A percentile compares a stretch with the other conserved stretches of the same genome.
Evolutionary conservation across 1,140 invertebrate genomes (phyloP).

Genomic region (Archegozetes longisetosus): DNA sequence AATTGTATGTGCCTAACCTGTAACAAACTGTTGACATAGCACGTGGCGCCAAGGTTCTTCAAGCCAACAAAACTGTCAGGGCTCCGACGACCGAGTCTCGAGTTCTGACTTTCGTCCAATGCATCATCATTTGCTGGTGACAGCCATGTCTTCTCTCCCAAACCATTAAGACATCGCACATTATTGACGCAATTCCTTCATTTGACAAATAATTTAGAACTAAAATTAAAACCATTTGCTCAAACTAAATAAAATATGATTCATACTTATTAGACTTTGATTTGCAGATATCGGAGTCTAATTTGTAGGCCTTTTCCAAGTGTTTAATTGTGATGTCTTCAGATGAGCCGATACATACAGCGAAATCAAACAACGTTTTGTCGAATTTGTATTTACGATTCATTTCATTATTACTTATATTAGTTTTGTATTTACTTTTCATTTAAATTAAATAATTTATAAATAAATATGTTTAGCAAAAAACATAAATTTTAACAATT

Average conservation of each 20-base stretch:
- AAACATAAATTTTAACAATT: too few relatives aligned
- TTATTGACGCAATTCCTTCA: slow-evolving; percentile 46
- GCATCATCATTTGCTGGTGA: slow-evolving; percentile 23
- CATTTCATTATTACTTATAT: too few relatives aligned
- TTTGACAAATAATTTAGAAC: too few relatives aligned
- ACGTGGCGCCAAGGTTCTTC: slow-evolving; percentile 53
- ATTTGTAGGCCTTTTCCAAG: background rate
- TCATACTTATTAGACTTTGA: slow-evolving; percentile 6
- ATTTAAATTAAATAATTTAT: too few relatives aligned
- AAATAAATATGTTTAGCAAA: too few relatives aligned
- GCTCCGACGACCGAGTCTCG: slow-evolving; percentile 31
- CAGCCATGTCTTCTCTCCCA: slow-evolving; percentile 41
- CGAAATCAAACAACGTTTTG: background rate
- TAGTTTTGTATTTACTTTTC: too few relatives aligned
- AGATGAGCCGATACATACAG: background rate
- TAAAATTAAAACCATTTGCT: too few relatives aligned
- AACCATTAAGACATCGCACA: slow-evolving; percentile 45
- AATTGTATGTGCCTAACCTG: slow-evolving; percentile 37
- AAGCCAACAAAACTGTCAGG: slow-evolving; percentile 39
- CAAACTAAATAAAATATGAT: too few relatives aligned
- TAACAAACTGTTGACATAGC: slow-evolving; percentile 53
- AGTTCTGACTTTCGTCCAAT: slow-evolving; percentile 31
- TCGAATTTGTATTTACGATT: background rate
- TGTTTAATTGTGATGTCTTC: background rate
- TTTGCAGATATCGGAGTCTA: slow-evolving; percentile 1